A percentile compares a stretch with the other conserved stretches of the same genome.
Conservation (phyloP, 2,797 vertebrate genomes). For the Esox lucius region DNA sequence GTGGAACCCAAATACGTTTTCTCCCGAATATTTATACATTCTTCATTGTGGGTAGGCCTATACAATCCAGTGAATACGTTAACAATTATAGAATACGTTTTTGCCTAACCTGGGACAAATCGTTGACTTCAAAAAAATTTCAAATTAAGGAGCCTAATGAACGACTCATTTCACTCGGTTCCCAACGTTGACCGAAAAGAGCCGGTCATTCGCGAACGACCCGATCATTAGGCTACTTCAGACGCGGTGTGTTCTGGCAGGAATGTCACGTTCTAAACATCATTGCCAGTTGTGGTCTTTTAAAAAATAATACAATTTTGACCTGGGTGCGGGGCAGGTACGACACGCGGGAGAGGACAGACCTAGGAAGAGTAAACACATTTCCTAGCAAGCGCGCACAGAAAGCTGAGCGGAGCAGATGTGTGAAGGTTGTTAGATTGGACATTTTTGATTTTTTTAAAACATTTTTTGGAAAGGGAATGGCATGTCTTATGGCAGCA, state of each 20-base stretch:
- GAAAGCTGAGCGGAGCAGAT: slow-evolving; percentile 20
- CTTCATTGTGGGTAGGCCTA: too few relatives aligned
- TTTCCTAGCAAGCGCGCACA: background rate
- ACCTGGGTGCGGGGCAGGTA: slow-evolving; percentile 1
- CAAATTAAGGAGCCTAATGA: too few relatives aligned
- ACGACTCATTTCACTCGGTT: too few relatives aligned
- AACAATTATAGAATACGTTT: too few relatives aligned
- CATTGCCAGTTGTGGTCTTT: slow-evolving; percentile 19
- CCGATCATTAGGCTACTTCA: too few relatives aligned
- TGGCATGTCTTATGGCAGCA: slow-evolving; percentile 76
- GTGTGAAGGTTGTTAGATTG: slow-evolving; percentile 5
- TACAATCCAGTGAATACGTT: too few relatives aligned
- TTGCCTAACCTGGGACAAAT: too few relatives aligned
- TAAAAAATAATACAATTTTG: slow-evolving; percentile 38
- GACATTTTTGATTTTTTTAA: slow-evolving; percentile 1
- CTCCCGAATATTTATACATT: too few relatives aligned
- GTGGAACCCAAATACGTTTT: too few relatives aligned
- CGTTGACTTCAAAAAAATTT: too few relatives aligned
- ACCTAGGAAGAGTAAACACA: background rate
- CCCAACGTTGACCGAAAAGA: too few relatives aligned
- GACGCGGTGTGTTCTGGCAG: background rate
- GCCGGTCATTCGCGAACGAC: too few relatives aligned
- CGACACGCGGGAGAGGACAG: background rate
- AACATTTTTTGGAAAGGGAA: slow-evolving; percentile 40
- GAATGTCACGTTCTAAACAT: slow-evolving; percentile 39